Evolutionary conservation across 2,888 invertebrate species (phyloP).

Genomic region (Eupithecia tripunctaria): DNA sequence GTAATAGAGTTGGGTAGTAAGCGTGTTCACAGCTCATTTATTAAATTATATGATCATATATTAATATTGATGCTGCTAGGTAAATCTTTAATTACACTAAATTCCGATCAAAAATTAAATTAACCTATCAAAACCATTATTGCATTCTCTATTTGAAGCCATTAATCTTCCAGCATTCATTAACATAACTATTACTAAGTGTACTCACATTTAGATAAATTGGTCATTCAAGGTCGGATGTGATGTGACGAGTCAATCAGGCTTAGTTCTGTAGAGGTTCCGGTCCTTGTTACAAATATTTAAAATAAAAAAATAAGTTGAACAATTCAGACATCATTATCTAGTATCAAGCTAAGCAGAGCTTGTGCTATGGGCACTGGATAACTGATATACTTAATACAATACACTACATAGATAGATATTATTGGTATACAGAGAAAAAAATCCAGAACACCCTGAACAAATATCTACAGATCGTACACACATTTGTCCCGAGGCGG

Average conservation of each 20-base stretch:
- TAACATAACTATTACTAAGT: conserved; percentile 27
- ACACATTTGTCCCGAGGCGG: no score
- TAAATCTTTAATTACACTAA: background rate
- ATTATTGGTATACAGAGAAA: no score
- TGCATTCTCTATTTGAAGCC: conserved; percentile 12
- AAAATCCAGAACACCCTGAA: no score
- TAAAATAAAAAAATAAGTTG: no score
- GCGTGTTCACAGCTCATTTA: no score
- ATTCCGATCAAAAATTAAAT: background rate
- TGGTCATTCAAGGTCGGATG: conserved; percentile 21
- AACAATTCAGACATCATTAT: no score
- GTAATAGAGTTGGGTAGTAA: no score
- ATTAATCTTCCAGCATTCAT: conserved; percentile 29
- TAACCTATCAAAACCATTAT: background rate
- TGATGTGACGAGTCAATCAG: background rate
- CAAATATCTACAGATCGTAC: no score
- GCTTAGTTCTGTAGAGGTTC: conserved; percentile 2
- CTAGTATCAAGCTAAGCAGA: no score
- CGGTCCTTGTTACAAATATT: background rate
- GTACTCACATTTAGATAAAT: conserved; percentile 21
- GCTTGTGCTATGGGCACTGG: no score
- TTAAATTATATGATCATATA: background rate
- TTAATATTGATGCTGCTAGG: background rate
- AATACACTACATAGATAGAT: no score
- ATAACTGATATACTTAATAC: no score